These are phyloP conservation scores for Tetraneura akinire DNA, from an alignment of 1,140 invertebrate species.

Conservation along the genomic window DNA sequence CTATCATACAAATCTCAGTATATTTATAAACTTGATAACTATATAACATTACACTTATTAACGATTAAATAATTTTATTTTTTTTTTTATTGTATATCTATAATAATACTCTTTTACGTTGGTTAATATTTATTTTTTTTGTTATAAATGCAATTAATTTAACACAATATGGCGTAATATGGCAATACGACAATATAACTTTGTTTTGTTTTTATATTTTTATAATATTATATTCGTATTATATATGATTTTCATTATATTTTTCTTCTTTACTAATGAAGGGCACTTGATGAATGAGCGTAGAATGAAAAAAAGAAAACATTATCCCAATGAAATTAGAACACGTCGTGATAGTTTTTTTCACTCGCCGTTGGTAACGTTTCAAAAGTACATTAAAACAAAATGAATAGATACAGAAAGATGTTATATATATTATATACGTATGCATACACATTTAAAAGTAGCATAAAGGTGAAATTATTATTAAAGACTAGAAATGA, in stretches of 20 bases:
- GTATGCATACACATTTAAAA: conserved; percentile 15
- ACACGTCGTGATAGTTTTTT: conserved; percentile 29
- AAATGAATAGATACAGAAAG: conserved; percentile 36
- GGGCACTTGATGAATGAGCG: conserved; percentile 39
- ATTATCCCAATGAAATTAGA: conserved; percentile 40
- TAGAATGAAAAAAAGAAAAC: not conserved
- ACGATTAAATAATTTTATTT: too few relatives aligned
- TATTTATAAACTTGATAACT: too few relatives aligned
- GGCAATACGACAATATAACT: too few relatives aligned
- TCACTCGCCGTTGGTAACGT: conserved; percentile 10
- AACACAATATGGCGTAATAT: too few relatives aligned
- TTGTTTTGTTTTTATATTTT: too few relatives aligned
- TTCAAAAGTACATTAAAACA: conserved; percentile 48
- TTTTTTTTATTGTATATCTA: too few relatives aligned
- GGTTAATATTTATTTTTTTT: too few relatives aligned
- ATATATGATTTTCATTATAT: not conserved
- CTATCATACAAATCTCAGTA: too few relatives aligned
- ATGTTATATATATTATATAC: conserved; percentile 11
- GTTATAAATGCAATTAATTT: too few relatives aligned
- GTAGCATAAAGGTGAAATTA: conserved; percentile 43
- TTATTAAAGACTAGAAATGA: conserved; percentile 47
- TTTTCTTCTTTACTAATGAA: conserved; percentile 32
- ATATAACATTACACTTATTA: too few relatives aligned
- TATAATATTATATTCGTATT: not conserved
- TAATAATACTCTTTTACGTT: too few relatives aligned